phyloP scores from a whole-genome alignment of 2,113 vertebrate genomes.

The Zosterops hypoxanthus region DNA sequence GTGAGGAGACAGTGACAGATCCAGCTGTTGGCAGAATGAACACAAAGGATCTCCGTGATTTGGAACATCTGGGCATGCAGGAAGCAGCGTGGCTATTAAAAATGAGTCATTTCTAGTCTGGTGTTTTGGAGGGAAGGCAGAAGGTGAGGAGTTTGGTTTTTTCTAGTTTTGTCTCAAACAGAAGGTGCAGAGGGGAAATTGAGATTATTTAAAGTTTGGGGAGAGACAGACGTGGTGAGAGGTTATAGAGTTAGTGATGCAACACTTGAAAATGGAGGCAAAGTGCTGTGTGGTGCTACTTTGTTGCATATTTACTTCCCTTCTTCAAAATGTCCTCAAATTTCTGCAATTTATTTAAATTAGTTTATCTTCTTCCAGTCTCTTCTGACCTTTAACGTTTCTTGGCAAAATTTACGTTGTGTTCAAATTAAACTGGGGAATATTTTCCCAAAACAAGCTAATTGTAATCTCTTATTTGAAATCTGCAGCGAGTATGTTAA shows the following conservation, averaged over 20 bases:
- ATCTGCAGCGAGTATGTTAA: not conserved
- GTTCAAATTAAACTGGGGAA: not conserved
- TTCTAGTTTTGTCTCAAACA: not conserved
- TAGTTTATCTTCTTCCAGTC: not conserved
- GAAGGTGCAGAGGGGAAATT: not conserved
- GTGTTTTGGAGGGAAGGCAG: not conserved
- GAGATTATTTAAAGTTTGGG: not conserved
- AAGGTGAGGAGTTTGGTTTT: not conserved
- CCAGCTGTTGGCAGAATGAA: not conserved
- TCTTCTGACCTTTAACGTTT: not conserved
- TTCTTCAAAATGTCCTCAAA: not conserved
- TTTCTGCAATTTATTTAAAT: not conserved
- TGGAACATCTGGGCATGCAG: not conserved
- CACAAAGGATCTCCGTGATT: accelerated
- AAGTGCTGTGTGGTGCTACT: not conserved
- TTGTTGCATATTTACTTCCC: not conserved
- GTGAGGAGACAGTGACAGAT: not conserved
- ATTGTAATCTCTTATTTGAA: not conserved
- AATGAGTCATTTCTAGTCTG: not conserved
- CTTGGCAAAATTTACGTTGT: not conserved
- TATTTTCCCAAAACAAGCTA: not conserved
- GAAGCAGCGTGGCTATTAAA: not conserved
- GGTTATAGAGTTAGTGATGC: not conserved
- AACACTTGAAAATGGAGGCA: not conserved
- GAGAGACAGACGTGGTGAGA: not conserved